Evolutionary conservation across 1,140 invertebrate genomes (phyloP).

Genomic region (Trichonephila inaurata): DNA sequence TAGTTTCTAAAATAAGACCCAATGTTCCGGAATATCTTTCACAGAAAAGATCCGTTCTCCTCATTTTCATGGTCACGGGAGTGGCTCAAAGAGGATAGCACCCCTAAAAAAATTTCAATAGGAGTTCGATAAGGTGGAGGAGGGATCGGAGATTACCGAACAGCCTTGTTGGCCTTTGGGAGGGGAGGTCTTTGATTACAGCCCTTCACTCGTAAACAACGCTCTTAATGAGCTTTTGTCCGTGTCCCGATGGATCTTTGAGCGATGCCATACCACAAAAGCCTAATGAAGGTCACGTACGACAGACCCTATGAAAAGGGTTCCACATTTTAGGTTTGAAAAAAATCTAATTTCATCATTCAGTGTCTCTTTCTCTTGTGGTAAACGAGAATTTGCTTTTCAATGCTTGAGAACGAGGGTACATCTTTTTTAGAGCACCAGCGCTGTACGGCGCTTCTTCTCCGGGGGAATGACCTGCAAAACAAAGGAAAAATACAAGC

Average conservation of each 20-base stretch:
- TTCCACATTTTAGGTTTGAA: background rate
- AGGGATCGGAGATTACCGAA: background rate
- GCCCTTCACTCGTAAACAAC: slow-evolving; percentile 39
- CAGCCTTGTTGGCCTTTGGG: background rate
- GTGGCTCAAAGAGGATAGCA: background rate
- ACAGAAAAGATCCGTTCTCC: background rate
- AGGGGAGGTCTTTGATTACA: slow-evolving; percentile 62
- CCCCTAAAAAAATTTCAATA: slow-evolving; percentile 31
- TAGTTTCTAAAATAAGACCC: too few relatives aligned
- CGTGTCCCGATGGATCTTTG: slow-evolving; percentile 20
- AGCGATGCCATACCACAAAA: background rate
- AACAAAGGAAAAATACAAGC: too few relatives aligned
- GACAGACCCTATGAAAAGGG: background rate
- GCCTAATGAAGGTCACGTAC: background rate
- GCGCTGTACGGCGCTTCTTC: too few relatives aligned
- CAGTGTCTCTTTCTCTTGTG: background rate
- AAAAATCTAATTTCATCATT: background rate
- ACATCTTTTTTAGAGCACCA: too few relatives aligned
- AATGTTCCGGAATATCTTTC: too few relatives aligned
- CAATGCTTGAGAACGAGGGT: too few relatives aligned
- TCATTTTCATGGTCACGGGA: background rate
- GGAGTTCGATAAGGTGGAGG: background rate
- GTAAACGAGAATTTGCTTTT: background rate
- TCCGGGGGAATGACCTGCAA: too few relatives aligned
- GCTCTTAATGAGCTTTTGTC: slow-evolving; percentile 51